Conservation (phyloP, 2,797 vertebrate species). For the Gymnopithys bicolor region DNA sequence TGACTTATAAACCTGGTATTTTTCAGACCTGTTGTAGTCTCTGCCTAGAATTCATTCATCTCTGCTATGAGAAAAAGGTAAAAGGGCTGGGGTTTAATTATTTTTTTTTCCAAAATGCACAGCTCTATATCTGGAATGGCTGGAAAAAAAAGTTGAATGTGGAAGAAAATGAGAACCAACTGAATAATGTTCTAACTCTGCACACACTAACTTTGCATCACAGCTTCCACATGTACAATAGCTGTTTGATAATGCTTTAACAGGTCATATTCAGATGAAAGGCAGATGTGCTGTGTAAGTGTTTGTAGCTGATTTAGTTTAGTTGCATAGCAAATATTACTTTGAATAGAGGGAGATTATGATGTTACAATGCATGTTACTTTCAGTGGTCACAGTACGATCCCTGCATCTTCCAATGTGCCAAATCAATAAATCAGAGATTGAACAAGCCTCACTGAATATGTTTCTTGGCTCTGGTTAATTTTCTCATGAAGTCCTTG, state of each 20-base stretch:
- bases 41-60: background rate
- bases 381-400: background rate
- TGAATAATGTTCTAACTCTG: background rate
- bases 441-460: background rate
- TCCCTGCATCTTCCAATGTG: background rate
- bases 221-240: background rate
- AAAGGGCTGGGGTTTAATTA: background rate
- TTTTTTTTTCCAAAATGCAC: background rate
- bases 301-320: background rate
- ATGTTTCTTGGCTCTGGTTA: background rate
- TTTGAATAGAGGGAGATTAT: background rate
- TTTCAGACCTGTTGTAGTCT: background rate
- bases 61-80: background rate
- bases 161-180: background rate
- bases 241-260: background rate
- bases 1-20: background rate
- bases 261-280: background rate
- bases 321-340: background rate
- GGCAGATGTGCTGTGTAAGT: background rate
- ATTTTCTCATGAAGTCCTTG: conserved; percentile 2
- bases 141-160: background rate
- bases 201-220: background rate
- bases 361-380: background rate
- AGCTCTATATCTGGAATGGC: background rate
- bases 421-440: conserved; percentile 26